Conservation (phyloP, 2,113 vertebrate species). For the Zosterops borbonicus region DNA sequence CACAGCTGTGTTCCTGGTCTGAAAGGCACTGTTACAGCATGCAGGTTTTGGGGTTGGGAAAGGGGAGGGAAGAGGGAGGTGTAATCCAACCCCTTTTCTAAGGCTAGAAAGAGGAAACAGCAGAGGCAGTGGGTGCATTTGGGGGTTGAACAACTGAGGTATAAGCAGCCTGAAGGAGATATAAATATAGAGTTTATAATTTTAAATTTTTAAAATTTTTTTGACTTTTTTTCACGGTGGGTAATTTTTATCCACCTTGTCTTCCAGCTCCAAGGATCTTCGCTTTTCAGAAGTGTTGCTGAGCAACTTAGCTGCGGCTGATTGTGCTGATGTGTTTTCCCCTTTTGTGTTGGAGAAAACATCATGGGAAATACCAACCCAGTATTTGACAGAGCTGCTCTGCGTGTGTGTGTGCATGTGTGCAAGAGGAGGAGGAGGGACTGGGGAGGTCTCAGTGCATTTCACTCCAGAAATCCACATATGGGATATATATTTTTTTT, state of each 20-base stretch:
- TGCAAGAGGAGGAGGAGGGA: not conserved
- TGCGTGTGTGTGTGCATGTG: not conserved
- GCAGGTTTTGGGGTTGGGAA: not conserved
- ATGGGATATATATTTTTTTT: slow-evolving; percentile 45
- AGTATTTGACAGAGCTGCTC: slow-evolving; percentile 16
- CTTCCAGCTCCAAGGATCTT: slow-evolving; percentile 61
- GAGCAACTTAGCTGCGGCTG: slow-evolving; percentile 9
- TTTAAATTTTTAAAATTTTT: not conserved
- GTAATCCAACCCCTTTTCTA: not conserved
- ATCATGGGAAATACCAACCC: slow-evolving; percentile 42
- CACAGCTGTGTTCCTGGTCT: slow-evolving; percentile 56
- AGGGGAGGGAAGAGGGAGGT: not conserved
- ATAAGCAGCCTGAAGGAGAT: not conserved
- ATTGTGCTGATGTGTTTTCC: slow-evolving; percentile 13
- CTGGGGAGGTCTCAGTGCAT: not conserved
- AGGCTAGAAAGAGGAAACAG: not conserved
- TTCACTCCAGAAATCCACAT: slow-evolving; percentile 11
- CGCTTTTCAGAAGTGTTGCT: slow-evolving; percentile 36
- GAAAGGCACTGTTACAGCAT: slow-evolving; percentile 34
- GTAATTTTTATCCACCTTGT: slow-evolving; percentile 11
- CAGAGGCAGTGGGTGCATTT: not conserved
- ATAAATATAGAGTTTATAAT: slow-evolving; percentile 18
- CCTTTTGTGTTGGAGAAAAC: slow-evolving; percentile 27
- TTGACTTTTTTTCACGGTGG: slow-evolving; percentile 17
- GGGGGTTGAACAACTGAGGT: not conserved